phyloP scores from a whole-genome alignment of 2,888 invertebrate genomes.

The Helicoverpa assulta region DNA sequence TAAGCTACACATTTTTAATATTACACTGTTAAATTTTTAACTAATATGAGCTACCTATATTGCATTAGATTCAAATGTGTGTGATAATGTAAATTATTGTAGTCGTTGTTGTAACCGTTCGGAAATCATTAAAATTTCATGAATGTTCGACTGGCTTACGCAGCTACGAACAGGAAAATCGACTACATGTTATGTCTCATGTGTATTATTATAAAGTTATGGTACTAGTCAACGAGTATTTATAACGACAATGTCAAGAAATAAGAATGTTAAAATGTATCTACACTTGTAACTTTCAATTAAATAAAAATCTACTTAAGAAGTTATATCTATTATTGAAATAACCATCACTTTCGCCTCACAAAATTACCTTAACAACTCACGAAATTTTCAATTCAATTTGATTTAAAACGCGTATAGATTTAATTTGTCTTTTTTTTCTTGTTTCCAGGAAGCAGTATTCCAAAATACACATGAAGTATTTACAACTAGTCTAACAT shows the following conservation, averaged over 20 bases:
- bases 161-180: conserved; percentile 51
- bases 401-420: conserved; percentile 43
- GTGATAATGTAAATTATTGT: conserved; percentile 66
- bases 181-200: conserved; percentile 63
- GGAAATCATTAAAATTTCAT: conserved; percentile 47
- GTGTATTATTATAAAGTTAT: conserved; percentile 76
- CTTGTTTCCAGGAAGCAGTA: conserved; percentile 89
- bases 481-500: conserved; percentile 84
- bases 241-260: conserved; percentile 82
- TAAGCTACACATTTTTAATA: conserved; percentile 65
- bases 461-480: conserved; percentile 90
- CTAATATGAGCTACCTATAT: conserved; percentile 50
- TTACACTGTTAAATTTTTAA: conserved; percentile 67
- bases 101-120: conserved; percentile 63
- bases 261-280: conserved; percentile 84
- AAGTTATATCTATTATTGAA: conserved; percentile 79
- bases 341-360: conserved; percentile 51
- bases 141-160: conserved; percentile 52
- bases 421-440: conserved; percentile 72
- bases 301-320: conserved; percentile 87
- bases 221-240: conserved; percentile 87
- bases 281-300: conserved; percentile 84
- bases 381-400: background rate
- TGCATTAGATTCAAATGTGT: conserved; percentile 65
- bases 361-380: conserved; percentile 4